A percentile compares a stretch with the other conserved stretches of the same genome.
phyloP scores from a whole-genome alignment of 2,113 vertebrate species.

The Condylura cristata region DNA sequence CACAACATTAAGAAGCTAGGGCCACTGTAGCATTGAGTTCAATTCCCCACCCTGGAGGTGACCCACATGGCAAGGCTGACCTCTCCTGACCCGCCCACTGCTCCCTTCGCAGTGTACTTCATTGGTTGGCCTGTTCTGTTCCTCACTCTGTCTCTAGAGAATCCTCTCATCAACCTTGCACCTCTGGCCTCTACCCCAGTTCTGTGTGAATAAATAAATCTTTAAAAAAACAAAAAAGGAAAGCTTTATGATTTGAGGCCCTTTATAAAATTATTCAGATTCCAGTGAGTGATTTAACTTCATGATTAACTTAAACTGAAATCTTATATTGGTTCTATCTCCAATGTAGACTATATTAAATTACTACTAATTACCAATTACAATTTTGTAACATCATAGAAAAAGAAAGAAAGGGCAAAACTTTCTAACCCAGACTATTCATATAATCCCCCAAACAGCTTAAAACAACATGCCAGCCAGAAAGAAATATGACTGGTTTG shows the following conservation, averaged over 20 bases:
- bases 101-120: no score
- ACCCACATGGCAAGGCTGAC: no score
- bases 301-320: slow-evolving; percentile 3
- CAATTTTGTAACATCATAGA: background rate
- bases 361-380: background rate
- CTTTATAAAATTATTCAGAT: background rate
- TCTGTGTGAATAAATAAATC: no score
- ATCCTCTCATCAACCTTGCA: no score
- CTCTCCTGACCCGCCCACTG: no score
- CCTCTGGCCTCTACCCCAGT: no score
- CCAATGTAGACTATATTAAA: background rate
- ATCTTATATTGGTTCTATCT: background rate
- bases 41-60: no score
- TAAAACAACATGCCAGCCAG: background rate
- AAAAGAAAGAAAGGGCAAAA: background rate
- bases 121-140: no score
- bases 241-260: background rate
- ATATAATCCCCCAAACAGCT: background rate
- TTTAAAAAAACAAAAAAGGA: background rate
- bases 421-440: background rate
- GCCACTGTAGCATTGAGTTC: no score
- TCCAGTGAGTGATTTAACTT: slow-evolving; percentile 11
- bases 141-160: no score
- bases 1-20: no score
- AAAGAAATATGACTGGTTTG: background rate